Percentiles rank a stretch among this genome's conserved stretches.
These are phyloP conservation scores for Cynocephalus volans DNA, from an alignment of 2,113 vertebrate species.

Conservation along the genomic window DNA sequence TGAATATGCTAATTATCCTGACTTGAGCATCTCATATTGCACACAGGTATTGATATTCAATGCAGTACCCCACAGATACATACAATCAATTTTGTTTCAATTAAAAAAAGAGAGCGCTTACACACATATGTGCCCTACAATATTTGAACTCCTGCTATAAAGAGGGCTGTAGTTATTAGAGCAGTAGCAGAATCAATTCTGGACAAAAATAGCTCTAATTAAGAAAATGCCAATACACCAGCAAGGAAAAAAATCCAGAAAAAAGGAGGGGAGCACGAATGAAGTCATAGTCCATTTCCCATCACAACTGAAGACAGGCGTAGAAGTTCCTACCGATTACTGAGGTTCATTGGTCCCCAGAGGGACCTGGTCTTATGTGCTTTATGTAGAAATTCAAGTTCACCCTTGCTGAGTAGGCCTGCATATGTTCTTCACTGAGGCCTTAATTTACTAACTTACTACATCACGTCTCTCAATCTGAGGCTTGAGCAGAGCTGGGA, in stretches of 20 bases:
- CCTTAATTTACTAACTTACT: not conserved
- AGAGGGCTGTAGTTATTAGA: not conserved
- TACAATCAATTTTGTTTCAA: too few species aligned
- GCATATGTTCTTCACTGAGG: not conserved
- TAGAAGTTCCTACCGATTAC: not conserved
- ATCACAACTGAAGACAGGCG: not conserved
- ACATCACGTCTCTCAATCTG: not conserved
- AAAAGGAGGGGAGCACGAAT: not conserved
- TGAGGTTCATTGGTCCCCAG: not conserved
- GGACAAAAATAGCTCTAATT: not conserved
- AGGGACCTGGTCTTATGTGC: not conserved
- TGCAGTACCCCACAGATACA: too few species aligned
- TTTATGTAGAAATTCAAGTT: not conserved
- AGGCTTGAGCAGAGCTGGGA: not conserved
- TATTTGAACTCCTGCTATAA: not conserved
- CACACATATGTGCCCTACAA: accelerated
- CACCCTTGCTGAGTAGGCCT: not conserved
- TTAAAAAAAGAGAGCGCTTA: too few species aligned
- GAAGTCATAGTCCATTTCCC: not conserved
- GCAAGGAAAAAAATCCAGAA: not conserved
- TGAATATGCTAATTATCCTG: too few species aligned
- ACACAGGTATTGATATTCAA: too few species aligned
- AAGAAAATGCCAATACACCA: not conserved
- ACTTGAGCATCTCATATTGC: too few species aligned
- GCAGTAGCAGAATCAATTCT: not conserved